A percentile compares a stretch with the other conserved stretches of the same genome.
Conservation (phyloP, 2,888 invertebrate species). For the Julus scandinavius region DNA sequence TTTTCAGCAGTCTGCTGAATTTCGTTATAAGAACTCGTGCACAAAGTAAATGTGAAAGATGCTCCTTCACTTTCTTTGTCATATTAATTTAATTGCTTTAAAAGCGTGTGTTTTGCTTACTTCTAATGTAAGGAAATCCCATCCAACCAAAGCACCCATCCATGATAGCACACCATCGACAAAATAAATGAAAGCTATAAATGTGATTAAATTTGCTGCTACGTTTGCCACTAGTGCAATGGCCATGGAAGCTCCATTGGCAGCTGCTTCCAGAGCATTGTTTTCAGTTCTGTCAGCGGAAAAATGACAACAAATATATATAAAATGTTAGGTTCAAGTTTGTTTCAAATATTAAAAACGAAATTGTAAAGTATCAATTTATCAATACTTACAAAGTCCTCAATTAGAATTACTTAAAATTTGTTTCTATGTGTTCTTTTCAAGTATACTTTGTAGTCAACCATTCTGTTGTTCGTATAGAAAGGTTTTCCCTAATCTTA, state of each 20-base stretch:
- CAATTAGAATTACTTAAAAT: too few species aligned
- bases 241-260: conserved; percentile 85
- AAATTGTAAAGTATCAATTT: too few species aligned
- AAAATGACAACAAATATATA: too few species aligned
- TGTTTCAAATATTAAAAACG: too few species aligned
- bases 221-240: conserved; percentile 86
- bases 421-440: too few species aligned
- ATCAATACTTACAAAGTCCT: too few species aligned
- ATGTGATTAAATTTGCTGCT: conserved; percentile 90
- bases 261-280: conserved; percentile 89
- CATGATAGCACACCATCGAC: conserved; percentile 83
- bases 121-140: conserved; percentile 60
- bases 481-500: not conserved
- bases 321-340: too few species aligned
- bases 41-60: not conserved
- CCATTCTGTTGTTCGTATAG: not conserved
- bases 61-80: not conserved
- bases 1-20: not conserved
- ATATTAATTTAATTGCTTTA: not conserved
- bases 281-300: conserved; percentile 63
- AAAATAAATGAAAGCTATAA: conserved; percentile 87
- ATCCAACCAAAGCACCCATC: conserved; percentile 82
- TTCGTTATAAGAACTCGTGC: not conserved
- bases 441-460: too few species aligned
- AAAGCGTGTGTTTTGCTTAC: conserved; percentile 35